These are phyloP conservation scores for Trimorus sp. DNA, from an alignment of 2,888 invertebrate species.

Conservation along the genomic window DNA sequence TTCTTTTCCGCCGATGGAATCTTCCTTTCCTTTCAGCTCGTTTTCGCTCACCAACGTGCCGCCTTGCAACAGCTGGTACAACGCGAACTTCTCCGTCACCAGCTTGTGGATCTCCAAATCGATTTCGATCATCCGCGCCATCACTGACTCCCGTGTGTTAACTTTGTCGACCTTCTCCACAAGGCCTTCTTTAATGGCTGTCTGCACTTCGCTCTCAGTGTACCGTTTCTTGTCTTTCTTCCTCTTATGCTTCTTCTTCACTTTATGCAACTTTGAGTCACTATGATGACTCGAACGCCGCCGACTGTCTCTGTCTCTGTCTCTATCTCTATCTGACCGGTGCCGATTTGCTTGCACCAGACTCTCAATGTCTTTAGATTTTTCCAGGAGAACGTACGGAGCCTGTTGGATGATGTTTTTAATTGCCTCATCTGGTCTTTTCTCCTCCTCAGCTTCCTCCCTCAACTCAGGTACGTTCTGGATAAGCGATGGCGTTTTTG, in stretches of 20 bases:
- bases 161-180: conserved; percentile 66
- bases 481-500: neutral
- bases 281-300: conserved; percentile 24
- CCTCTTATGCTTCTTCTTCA: conserved; percentile 69
- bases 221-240: conserved; percentile 52
- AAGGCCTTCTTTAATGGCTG: conserved; percentile 59
- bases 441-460: neutral
- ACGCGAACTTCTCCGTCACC: conserved; percentile 84
- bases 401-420: conserved; percentile 62
- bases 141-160: conserved; percentile 77
- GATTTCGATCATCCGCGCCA: conserved; percentile 85
- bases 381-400: conserved; percentile 66
- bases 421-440: conserved; percentile 4
- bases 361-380: conserved; percentile 60
- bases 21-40: conserved; percentile 26
- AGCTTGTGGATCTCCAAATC: conserved; percentile 84
- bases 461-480: neutral
- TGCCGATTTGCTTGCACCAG: conserved; percentile 29
- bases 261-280: conserved; percentile 67
- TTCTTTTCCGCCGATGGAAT: conserved; percentile 20
- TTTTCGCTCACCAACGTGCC: conserved; percentile 56
- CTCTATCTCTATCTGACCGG: no score
- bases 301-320: no score
- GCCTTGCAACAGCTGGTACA: conserved; percentile 82
- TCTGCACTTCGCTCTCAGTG: conserved; percentile 67